A percentile compares a stretch with the other conserved stretches of the same genome.
Evolutionary conservation across 2,113 vertebrate species (phyloP).

Genomic region (Rissa tridactyla): DNA sequence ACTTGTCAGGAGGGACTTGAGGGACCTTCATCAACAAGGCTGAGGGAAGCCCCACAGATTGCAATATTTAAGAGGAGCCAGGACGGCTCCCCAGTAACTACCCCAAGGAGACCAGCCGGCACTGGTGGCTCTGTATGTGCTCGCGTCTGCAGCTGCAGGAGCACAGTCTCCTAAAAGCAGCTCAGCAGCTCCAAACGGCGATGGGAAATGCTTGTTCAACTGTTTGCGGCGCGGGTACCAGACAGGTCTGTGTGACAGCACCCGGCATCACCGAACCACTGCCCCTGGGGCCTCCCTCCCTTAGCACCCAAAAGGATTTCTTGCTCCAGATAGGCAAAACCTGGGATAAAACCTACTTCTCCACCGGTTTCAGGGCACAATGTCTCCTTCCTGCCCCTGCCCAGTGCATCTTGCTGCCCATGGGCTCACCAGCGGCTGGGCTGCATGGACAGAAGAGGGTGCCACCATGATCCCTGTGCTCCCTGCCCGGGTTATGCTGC

Average conservation of each 20-base stretch:
- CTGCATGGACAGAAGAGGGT: background rate
- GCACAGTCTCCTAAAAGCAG: background rate
- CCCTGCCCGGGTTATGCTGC: background rate
- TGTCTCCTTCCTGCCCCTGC: background rate
- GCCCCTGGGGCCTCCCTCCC: background rate
- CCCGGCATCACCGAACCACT: accelerated
- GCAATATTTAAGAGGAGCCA: background rate
- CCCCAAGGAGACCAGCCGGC: background rate
- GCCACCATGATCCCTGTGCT: background rate
- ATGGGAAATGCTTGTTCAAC: accelerated
- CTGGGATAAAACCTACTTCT: background rate
- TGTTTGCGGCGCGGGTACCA: accelerated
- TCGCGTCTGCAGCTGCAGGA: background rate
- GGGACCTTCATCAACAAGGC: background rate
- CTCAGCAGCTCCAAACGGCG: background rate
- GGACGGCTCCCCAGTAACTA: accelerated
- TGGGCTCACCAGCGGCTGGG: accelerated
- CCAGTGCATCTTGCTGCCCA: accelerated
- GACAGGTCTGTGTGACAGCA: background rate
- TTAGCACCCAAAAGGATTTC: background rate
- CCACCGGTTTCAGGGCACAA: background rate
- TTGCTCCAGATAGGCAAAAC: background rate
- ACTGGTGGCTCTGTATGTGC: background rate
- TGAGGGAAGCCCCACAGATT: background rate
- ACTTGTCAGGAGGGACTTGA: background rate